Conservation (phyloP, 2,113 vertebrate species). For the Crotalus viridis region DNA sequence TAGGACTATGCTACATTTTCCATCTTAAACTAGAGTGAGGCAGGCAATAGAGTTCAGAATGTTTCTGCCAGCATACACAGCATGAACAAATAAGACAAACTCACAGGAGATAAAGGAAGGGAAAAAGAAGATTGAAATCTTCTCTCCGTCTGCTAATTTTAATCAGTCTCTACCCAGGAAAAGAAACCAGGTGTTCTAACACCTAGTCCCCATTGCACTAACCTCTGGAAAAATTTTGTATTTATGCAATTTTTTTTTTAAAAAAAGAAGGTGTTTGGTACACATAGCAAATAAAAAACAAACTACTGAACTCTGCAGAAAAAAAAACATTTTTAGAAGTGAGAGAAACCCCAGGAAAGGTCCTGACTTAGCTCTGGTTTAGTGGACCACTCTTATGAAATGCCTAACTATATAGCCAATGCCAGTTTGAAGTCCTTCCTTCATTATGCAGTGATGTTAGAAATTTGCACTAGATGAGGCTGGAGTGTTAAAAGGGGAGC, state of each 20-base stretch:
- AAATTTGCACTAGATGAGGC: background rate
- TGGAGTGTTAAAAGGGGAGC: background rate
- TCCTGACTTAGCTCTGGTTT: background rate
- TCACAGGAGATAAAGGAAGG: background rate
- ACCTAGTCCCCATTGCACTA: background rate
- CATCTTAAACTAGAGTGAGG: background rate
- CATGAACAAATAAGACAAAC: background rate
- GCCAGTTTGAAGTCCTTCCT: background rate
- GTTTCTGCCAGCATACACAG: background rate
- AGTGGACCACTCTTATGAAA: background rate
- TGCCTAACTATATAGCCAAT: background rate
- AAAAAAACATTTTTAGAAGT: background rate
- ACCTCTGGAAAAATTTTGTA: background rate
- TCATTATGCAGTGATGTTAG: background rate
- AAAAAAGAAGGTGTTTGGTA: background rate
- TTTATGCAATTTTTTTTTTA: background rate
- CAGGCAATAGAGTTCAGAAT: background rate
- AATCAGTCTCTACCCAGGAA: background rate
- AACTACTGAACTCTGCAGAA: background rate
- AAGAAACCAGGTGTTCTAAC: background rate
- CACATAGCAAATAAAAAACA: constrained; percentile 8
- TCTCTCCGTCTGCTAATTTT: background rate
- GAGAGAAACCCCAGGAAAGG: background rate
- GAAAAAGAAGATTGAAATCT: background rate
- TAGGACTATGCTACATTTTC: background rate